These are phyloP conservation scores for Rhinatrema bivittatum DNA, from an alignment of 2,797 vertebrate species.

Conservation along the genomic window DNA sequence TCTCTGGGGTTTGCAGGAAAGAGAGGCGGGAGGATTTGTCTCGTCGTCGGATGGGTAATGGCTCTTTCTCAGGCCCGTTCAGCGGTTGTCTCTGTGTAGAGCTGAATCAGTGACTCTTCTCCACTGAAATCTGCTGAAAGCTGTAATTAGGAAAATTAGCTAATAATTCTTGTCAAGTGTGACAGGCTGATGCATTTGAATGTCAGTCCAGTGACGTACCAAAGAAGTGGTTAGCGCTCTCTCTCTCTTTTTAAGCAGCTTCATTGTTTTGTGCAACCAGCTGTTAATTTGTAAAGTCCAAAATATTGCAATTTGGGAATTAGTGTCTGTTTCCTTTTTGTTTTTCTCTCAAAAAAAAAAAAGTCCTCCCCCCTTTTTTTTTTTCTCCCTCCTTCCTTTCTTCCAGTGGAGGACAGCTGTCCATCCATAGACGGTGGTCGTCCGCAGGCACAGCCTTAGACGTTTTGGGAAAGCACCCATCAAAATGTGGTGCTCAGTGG, in stretches of 20 bases:
- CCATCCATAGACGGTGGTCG: too few relatives aligned
- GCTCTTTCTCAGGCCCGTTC: slow-evolving; percentile 53
- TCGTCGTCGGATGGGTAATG: slow-evolving; percentile 52
- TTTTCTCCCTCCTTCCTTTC: too few relatives aligned
- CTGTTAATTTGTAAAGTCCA: slow-evolving; percentile 17
- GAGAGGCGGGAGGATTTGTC: slow-evolving; percentile 32
- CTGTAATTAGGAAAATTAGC: slow-evolving; percentile 81
- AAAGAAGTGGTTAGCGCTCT: slow-evolving; percentile 25
- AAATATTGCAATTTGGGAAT: slow-evolving; percentile 10
- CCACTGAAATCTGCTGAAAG: slow-evolving; percentile 59
- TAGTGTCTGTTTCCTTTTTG: slow-evolving; percentile 1
- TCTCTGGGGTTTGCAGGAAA: slow-evolving; percentile 24
- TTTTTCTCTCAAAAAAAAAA: not conserved
- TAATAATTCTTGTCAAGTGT: slow-evolving; percentile 61
- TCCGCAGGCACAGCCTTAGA: too few relatives aligned
- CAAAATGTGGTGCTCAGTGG: too few relatives aligned
- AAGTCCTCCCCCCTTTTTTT: too few relatives aligned
- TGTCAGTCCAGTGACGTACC: slow-evolving; percentile 37
- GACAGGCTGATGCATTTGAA: slow-evolving; percentile 55
- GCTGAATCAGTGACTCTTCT: slow-evolving; percentile 45
- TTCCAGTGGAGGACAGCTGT: too few relatives aligned
- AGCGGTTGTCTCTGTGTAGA: slow-evolving; percentile 56
- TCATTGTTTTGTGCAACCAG: not conserved
- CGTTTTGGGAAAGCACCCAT: too few relatives aligned
- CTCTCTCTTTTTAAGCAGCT: slow-evolving; percentile 16